Evolutionary conservation across 2,113 vertebrate species (phyloP).

Genomic region (Channa argus): DNA sequence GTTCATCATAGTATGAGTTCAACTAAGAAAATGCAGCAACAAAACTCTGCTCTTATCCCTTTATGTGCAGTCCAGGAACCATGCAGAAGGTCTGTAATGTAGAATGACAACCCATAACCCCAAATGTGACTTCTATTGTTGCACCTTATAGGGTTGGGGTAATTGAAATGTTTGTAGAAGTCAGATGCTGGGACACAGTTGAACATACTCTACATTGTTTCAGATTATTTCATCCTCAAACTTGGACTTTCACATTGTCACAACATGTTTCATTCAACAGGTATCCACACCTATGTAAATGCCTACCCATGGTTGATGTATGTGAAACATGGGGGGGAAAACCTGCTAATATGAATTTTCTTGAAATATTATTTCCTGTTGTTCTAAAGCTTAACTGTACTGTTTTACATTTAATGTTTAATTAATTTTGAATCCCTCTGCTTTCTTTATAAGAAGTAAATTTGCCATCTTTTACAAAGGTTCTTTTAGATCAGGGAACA

Average conservation of each 20-base stretch:
- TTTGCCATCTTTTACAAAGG: constrained; percentile 81
- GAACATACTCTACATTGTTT: constrained; percentile 3
- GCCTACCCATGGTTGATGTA: constrained; percentile 23
- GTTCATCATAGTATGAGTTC: background rate
- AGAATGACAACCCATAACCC: background rate
- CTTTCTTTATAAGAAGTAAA: constrained; percentile 82
- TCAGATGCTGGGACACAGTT: constrained; percentile 41
- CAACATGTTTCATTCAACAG: constrained; percentile 14
- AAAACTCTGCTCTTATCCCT: constrained; percentile 13
- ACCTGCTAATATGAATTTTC: constrained; percentile 13
- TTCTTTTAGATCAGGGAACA: constrained; percentile 79
- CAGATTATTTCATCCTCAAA: background rate
- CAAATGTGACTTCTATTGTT: constrained; percentile 61
- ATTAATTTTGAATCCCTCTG: constrained; percentile 68
- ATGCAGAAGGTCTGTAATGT: constrained; percentile 17
- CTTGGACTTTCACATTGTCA: constrained; percentile 9
- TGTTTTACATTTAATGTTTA: constrained; percentile 58
- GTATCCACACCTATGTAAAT: constrained; percentile 8
- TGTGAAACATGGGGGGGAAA: constrained; percentile 16
- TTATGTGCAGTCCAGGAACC: background rate
- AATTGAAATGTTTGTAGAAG: constrained; percentile 55
- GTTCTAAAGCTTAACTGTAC: constrained; percentile 1
- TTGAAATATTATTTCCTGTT: background rate
- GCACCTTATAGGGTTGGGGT: constrained; percentile 76
- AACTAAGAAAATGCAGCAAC: background rate